These are phyloP conservation scores for Thalassarche chlororhynchos DNA, from an alignment of 2,113 vertebrate genomes.

Conservation along the genomic window DNA sequence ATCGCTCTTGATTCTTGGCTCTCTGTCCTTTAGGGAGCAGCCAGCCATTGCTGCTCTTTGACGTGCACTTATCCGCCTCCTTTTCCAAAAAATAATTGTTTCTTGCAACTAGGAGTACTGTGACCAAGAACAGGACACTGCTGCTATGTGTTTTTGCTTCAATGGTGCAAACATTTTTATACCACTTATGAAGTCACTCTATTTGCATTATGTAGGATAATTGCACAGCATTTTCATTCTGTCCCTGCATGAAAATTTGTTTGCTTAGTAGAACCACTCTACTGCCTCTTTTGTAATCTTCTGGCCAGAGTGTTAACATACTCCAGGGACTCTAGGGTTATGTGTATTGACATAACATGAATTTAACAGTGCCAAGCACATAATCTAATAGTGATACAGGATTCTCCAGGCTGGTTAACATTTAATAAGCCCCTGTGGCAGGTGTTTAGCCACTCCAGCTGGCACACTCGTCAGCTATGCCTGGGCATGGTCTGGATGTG, in stretches of 20 bases:
- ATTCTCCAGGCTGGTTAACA: neutral
- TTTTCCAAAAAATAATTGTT: neutral
- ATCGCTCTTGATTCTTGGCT: neutral
- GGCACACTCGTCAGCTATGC: neutral
- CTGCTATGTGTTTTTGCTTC: neutral
- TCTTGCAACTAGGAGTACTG: neutral
- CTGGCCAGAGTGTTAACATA: neutral
- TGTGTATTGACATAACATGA: neutral
- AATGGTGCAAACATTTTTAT: neutral
- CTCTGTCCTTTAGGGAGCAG: neutral
- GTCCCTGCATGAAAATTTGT: neutral
- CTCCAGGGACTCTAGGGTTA: neutral
- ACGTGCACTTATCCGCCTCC: neutral
- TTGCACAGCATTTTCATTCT: neutral
- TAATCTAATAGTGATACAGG: neutral
- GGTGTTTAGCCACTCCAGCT: neutral
- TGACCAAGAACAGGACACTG: neutral
- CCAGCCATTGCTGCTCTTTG: neutral
- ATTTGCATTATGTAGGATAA: neutral
- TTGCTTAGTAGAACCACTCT: neutral
- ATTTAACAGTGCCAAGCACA: neutral
- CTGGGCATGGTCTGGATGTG: neutral
- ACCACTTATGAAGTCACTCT: neutral
- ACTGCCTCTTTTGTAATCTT: neutral
- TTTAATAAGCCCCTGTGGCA: neutral